Evolutionary conservation across 2,113 vertebrate genomes (phyloP), one percentile per base, ranked within the genome.

Genomic region (Dissostichus mawsoni): DNA sequence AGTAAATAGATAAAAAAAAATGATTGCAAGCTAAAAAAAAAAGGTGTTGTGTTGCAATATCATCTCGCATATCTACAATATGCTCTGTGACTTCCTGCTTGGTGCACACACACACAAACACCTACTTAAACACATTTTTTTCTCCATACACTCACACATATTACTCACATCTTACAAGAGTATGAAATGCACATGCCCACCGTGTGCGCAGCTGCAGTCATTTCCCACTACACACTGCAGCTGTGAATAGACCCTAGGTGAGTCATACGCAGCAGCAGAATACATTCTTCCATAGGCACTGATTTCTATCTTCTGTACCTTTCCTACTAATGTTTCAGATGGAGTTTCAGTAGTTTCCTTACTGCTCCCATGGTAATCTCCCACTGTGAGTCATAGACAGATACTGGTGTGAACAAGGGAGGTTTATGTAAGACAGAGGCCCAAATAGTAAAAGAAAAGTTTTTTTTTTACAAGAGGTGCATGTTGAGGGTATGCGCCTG

Each of bases 301-400:
- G 33, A 76, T 88, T 86, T 80, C 63, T 84, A 55, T 83, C 87
- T 82, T 48, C 73, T 82, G 69, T 74, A 3, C 41, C 59, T 82
- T 73, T 56, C 67, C 47, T 82, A 75, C 74, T 75, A 55, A 63
- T 33, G 71, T 81, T 88, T 84, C 59, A 82, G 55, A 66, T 85
- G 36, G 56, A 70, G 83, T 88, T 85, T 80, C 75, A 41, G 20
- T 52, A 6, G 33, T 36, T 76, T 81, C 57, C 52, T 56, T 12
- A 76, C 36, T 67, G 23, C 53, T 44, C 52, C 79, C 80, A 18
- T 81, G 85, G 87, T 80, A 58, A 69, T 77, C 75, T 90, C 67
- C 58, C 36, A 12, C 25, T 80, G 51, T 92, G 91, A 91, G 89
- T 90, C 91, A 93, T 57, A 59, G 81, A 29, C 58, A 59, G 67